These are phyloP conservation scores for Xenopus borealis DNA, from an alignment of 2,113 vertebrate genomes.

Conservation along the genomic window DNA sequence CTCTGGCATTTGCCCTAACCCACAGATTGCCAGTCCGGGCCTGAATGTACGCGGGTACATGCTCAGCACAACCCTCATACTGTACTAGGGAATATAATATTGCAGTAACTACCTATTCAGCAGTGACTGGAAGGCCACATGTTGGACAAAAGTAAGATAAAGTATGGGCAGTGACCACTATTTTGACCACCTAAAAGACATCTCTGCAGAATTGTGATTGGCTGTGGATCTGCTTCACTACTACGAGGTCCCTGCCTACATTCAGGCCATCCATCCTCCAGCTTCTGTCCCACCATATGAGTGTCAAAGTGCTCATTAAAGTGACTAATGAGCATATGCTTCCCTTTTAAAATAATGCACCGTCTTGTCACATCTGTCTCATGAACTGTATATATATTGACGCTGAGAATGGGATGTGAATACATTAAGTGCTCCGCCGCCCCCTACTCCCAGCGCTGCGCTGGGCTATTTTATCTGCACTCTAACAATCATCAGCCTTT, in stretches of 20 bases:
- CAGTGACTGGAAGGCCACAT: too few relatives aligned
- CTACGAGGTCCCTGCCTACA: background rate
- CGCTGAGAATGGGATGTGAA: background rate
- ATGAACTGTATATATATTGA: background rate
- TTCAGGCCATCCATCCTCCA: slow-evolving; percentile 4
- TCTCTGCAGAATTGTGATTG: background rate
- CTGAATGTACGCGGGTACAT: too few relatives aligned
- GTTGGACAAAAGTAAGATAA: too few relatives aligned
- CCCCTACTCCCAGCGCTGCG: background rate
- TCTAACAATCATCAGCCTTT: background rate
- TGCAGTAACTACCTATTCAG: too few relatives aligned
- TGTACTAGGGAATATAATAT: too few relatives aligned
- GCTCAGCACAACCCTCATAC: too few relatives aligned
- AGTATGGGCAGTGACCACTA: too few relatives aligned
- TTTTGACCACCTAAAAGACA: background rate
- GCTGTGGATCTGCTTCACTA: background rate
- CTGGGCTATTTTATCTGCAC: background rate
- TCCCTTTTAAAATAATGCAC: slow-evolving; percentile 10
- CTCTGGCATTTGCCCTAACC: too few relatives aligned
- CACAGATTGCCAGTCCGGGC: too few relatives aligned
- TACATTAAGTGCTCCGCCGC: slow-evolving; percentile 1
- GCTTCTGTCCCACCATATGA: slow-evolving; percentile 9
- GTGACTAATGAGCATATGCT: slow-evolving; percentile 25
- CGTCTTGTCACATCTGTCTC: slow-evolving; percentile 21
- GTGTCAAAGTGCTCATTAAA: slow-evolving; percentile 31